A percentile compares a stretch with the other conserved stretches of the same genome.
Evolutionary conservation across 2,113 vertebrate genomes (phyloP).

Genomic region (Casuarius casuarius): DNA sequence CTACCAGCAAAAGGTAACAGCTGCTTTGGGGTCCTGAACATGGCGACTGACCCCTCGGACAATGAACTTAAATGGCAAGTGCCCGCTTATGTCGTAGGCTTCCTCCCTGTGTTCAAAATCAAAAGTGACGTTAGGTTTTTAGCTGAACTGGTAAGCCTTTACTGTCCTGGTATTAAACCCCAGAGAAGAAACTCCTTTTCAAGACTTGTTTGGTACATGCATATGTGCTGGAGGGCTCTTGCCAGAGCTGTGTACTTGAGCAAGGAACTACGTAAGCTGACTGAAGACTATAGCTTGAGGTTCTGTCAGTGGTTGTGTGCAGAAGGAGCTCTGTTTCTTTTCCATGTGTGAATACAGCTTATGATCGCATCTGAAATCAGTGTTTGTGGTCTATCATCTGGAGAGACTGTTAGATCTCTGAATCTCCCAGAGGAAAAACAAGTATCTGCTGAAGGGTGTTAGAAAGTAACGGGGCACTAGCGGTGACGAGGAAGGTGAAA

Average conservation of each 20-base stretch:
- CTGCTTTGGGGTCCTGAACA: neutral
- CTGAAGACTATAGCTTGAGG: neutral
- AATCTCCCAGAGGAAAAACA: neutral
- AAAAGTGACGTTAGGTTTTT: neutral
- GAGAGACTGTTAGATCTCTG: neutral
- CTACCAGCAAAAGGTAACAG: neutral
- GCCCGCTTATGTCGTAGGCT: neutral
- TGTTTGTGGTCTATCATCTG: rapidly evolving
- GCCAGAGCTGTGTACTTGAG: neutral
- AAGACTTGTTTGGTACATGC: neutral
- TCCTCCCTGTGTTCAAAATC: neutral
- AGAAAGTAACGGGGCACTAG: neutral
- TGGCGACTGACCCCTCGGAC: neutral
- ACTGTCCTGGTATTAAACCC: neutral
- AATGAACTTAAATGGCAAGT: neutral
- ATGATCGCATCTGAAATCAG: neutral
- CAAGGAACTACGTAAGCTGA: neutral
- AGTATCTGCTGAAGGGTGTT: neutral
- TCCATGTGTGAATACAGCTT: neutral
- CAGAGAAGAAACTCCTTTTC: neutral
- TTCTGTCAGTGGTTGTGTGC: neutral
- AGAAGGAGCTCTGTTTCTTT: neutral
- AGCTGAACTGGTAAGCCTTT: neutral
- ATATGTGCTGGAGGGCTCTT: neutral
- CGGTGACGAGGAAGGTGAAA: neutral